A percentile compares a stretch with the other conserved stretches of the same genome.
Conservation (phyloP, 2,888 invertebrate genomes). For the Hypolimnas misippus region DNA sequence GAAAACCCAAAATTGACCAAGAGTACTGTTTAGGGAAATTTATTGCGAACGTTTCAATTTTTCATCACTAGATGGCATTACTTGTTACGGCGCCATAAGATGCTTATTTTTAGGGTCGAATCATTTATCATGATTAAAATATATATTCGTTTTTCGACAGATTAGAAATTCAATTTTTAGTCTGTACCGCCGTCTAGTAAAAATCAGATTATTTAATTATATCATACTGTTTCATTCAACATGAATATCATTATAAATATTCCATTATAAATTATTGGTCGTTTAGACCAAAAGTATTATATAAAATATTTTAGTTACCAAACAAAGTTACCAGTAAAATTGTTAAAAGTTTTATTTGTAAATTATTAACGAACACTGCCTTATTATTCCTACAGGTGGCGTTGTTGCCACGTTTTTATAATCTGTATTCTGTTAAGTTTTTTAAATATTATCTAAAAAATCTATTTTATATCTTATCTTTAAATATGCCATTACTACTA, state of each 20-base stretch:
- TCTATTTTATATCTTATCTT: neutral
- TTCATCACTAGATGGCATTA: constrained; percentile 24
- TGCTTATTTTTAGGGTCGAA: neutral
- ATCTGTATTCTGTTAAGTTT: constrained; percentile 7
- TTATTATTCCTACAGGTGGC: neutral
- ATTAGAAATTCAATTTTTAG: neutral
- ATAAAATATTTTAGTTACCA: constrained; percentile 13
- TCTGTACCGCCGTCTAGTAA: constrained; percentile 4
- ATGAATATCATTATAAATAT: constrained; percentile 5
- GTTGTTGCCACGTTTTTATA: neutral
- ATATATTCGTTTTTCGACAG: neutral
- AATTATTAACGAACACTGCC: neutral
- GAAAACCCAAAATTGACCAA: constrained; percentile 25
- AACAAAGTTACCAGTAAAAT: constrained; percentile 13
- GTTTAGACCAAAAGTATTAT: constrained; percentile 17
- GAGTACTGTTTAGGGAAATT: constrained; percentile 4
- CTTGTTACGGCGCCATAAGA: constrained; percentile 20
- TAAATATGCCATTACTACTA: neutral
- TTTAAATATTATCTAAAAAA: neutral
- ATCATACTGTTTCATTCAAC: neutral
- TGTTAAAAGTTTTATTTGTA: neutral
- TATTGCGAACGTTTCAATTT: neutral
- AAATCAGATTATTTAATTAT: constrained; percentile 4
- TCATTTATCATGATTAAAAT: neutral
- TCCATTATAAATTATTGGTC: constrained; percentile 22